phyloP scores from a whole-genome alignment of 2,113 vertebrate species.

The Oreotrochilus melanogaster region DNA sequence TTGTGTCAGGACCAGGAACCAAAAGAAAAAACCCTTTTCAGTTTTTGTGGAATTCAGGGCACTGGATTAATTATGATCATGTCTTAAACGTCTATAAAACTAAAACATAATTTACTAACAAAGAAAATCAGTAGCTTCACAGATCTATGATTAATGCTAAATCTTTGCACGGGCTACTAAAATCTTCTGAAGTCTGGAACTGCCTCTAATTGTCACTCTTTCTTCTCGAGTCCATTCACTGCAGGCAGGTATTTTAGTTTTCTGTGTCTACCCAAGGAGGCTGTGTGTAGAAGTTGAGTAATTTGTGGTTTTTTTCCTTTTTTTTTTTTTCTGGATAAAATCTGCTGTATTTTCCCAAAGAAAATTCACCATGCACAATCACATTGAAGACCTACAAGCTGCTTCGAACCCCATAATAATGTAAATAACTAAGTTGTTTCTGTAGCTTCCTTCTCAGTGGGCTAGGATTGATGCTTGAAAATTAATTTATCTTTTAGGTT shows the following conservation, averaged over 20 bases:
- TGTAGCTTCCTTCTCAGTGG: neutral
- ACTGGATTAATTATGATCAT: neutral
- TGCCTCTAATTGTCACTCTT: neutral
- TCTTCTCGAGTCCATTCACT: neutral
- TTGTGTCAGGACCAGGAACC: neutral
- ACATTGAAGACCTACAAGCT: neutral
- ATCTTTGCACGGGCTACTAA: neutral
- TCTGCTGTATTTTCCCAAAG: neutral
- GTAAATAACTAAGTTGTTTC: neutral
- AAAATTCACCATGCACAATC: neutral
- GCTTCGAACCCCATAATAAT: neutral
- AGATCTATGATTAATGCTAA: neutral
- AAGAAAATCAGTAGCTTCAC: neutral
- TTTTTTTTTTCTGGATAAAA: neutral
- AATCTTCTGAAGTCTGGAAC: neutral
- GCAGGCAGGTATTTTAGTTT: neutral
- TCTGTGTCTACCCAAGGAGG: neutral
- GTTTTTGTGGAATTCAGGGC: neutral
- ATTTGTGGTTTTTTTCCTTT: rapidly evolving
- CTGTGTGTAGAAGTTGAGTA: neutral
- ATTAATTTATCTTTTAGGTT: neutral
- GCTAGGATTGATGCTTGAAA: neutral
- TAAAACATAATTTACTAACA: neutral
- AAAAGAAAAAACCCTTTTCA: neutral
- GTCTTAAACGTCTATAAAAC: neutral